phyloP scores from a whole-genome alignment of 92 coral and sea anemone genomes.

The Siderastrea radians region DNA sequence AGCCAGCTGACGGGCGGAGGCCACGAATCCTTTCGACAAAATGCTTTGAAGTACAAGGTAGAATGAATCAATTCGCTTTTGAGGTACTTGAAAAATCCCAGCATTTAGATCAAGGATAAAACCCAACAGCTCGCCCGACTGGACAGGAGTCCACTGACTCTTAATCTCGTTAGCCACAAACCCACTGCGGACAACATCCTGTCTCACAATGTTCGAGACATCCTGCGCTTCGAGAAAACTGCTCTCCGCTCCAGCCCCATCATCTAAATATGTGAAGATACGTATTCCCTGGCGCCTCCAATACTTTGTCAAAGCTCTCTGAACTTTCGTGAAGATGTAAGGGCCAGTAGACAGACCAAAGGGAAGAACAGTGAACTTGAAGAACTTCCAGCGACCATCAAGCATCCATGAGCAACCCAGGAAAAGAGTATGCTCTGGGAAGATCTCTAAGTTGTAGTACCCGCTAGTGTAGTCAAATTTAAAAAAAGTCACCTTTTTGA shows the following conservation, averaged over 20 bases:
- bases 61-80: conserved; percentile 20
- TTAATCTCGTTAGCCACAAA: conserved; percentile 64
- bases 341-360: conserved; percentile 72
- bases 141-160: conserved; percentile 74
- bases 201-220: conserved; percentile 52
- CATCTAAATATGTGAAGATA: conserved; percentile 70
- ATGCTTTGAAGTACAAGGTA: background rate
- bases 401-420: conserved; percentile 46
- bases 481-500: conserved; percentile 51
- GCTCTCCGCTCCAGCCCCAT: conserved; percentile 74
- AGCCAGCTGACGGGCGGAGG: conserved; percentile 53
- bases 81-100: conserved; percentile 67
- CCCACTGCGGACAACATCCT: conserved; percentile 56
- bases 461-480: conserved; percentile 64
- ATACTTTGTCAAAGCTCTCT: conserved; percentile 49
- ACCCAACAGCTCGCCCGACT: conserved; percentile 67
- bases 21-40: conserved; percentile 21
- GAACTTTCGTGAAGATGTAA: conserved; percentile 60
- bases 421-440: conserved; percentile 22
- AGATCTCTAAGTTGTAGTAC: conserved; percentile 61
- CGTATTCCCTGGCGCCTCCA: conserved; percentile 68
- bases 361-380: conserved; percentile 67
- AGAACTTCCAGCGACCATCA: conserved; percentile 35
- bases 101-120: conserved; percentile 67
- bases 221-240: conserved; percentile 52